phyloP scores from a whole-genome alignment of 1,140 invertebrate species.

The Plutomurus gul region DNA sequence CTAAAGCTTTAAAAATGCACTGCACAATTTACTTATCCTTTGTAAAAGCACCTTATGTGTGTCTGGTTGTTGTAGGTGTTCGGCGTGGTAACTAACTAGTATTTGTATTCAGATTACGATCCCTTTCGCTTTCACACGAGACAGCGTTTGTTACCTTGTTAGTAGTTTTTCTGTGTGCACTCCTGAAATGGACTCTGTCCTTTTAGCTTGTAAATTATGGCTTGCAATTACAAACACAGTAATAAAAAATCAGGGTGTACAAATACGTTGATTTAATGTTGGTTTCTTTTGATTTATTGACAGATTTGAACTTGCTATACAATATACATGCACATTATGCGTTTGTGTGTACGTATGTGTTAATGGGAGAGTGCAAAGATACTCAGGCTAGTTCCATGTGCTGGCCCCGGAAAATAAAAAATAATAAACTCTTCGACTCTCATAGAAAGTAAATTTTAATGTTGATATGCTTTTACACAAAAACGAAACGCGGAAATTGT shows the following conservation, averaged over 20 bases:
- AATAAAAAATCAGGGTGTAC: conserved; percentile 17
- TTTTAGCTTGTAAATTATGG: neutral
- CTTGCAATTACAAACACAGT: neutral
- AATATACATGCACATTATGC: no score
- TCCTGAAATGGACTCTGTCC: conserved; percentile 7
- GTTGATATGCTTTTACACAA: no score
- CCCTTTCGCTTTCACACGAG: neutral
- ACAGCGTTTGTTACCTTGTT: neutral
- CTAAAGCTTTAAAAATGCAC: no score
- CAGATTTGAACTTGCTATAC: neutral
- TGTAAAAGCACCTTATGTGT: no score
- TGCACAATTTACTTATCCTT: neutral
- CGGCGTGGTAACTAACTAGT: neutral
- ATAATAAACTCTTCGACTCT: no score
- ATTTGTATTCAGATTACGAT: neutral
- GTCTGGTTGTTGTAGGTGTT: neutral
- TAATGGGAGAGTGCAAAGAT: no score
- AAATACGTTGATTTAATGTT: conserved; percentile 23
- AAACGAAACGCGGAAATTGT: no score
- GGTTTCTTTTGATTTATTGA: conserved; percentile 19
- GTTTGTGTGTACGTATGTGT: no score
- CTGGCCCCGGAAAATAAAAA: no score
- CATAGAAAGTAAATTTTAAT: no score
- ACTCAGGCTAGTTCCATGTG: no score
- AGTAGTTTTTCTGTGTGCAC: neutral